Conservation (phyloP, 2,888 invertebrate genomes). For the Hydrotaea diabolus region DNA sequence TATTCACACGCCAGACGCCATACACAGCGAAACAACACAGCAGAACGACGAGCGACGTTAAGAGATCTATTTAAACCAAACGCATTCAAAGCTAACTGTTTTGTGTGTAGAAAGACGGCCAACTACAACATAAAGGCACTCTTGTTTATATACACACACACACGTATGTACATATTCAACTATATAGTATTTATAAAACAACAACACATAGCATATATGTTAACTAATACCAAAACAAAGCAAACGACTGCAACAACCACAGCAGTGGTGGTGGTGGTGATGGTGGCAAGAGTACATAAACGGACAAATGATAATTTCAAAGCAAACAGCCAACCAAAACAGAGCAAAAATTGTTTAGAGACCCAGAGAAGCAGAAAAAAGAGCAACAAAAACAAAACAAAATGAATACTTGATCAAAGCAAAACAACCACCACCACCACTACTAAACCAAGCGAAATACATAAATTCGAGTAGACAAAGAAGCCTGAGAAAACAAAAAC, state of each 20-base stretch:
- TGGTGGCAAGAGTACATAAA: conserved; percentile 8
- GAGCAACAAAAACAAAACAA: conserved; percentile 44
- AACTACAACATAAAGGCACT: conserved; percentile 12
- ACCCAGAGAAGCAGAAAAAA: background rate
- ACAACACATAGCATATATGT: conserved; percentile 23
- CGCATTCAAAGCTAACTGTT: conserved; percentile 57
- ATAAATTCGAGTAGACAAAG: background rate
- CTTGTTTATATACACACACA: conserved; percentile 23
- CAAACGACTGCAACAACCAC: conserved; percentile 40
- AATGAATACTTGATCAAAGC: conserved; percentile 39
- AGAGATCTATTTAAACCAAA: conserved; percentile 17
- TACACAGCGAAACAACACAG: conserved; percentile 22
- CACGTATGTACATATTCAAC: background rate
- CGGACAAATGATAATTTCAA: conserved; percentile 62
- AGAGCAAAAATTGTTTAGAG: conserved; percentile 60
- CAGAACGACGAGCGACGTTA: background rate
- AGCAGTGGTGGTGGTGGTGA: background rate
- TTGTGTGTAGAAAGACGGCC: conserved; percentile 55
- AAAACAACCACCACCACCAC: conserved; percentile 42
- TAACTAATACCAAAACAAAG: conserved; percentile 39
- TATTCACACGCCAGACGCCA: conserved; percentile 42
- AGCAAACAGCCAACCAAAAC: conserved; percentile 67
- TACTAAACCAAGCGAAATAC: conserved; percentile 44
- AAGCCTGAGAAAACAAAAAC: conserved; percentile 49
- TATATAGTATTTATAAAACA: too few relatives aligned